Evolutionary conservation across 2,888 invertebrate species (phyloP).

Genomic region (Troilus luridus): DNA sequence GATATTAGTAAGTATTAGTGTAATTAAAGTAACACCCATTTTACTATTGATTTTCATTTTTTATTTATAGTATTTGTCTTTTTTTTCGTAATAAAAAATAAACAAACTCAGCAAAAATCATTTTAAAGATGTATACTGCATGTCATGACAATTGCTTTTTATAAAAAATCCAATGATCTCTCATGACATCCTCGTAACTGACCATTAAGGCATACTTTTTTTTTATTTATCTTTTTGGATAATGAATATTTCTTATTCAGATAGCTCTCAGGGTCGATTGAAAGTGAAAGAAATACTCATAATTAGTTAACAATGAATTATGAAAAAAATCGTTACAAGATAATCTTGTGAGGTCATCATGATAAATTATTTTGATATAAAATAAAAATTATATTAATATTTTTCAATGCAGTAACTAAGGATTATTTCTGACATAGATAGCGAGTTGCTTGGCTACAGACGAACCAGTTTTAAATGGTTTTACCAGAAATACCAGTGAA

Average conservation of each 20-base stretch:
- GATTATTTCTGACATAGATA: slow-evolving; percentile 49
- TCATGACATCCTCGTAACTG: too few relatives aligned
- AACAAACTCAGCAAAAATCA: neutral
- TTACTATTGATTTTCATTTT: neutral
- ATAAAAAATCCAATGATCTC: too few relatives aligned
- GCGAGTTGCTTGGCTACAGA: slow-evolving; percentile 44
- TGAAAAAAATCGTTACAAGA: neutral
- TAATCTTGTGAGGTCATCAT: neutral
- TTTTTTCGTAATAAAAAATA: neutral
- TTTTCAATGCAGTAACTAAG: neutral
- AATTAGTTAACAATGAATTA: too few relatives aligned
- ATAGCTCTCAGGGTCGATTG: too few relatives aligned
- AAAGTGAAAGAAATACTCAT: too few relatives aligned
- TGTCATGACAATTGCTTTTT: neutral
- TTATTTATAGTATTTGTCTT: neutral
- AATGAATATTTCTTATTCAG: too few relatives aligned
- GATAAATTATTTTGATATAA: neutral
- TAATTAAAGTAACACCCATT: neutral
- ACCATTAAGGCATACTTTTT: too few relatives aligned
- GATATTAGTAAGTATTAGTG: slow-evolving; percentile 63
- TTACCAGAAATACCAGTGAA: neutral
- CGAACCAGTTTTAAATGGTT: slow-evolving; percentile 40
- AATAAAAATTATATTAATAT: neutral
- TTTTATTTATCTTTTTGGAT: too few relatives aligned
- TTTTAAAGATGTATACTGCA: neutral